Conservation (phyloP, 1,140 invertebrate species). For the Propsilocerus akamusi region DNA sequence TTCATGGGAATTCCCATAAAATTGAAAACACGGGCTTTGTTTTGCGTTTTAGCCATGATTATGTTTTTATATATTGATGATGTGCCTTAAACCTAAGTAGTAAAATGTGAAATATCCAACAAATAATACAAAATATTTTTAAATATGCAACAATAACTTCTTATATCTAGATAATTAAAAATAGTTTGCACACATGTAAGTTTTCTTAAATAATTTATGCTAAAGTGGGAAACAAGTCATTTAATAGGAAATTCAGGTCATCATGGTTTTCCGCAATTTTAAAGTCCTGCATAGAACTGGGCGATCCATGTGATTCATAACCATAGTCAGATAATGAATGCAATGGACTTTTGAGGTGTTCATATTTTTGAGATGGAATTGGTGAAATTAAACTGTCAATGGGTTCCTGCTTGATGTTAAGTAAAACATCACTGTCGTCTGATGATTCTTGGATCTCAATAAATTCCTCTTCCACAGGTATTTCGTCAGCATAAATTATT, state of each 20-base stretch:
- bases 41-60: no score
- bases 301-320: conserved; percentile 1
- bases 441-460: neutral
- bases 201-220: neutral
- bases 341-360: neutral
- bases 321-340: neutral
- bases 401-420: neutral
- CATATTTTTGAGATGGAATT: neutral
- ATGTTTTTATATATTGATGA: no score
- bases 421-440: neutral
- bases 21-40: no score
- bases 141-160: no score
- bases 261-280: neutral
- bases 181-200: no score
- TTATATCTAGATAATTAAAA: no score
- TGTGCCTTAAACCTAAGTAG: no score
- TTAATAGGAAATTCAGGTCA: neutral
- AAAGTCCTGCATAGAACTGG: neutral
- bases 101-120: no score
- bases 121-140: no score
- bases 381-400: neutral
- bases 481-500: neutral
- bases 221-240: neutral
- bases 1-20: no score
- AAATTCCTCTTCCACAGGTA: neutral